Percentiles rank a stretch among this genome's conserved stretches.
phyloP scores from a whole-genome alignment of 2,888 invertebrate genomes.

The Bruchidius siliquastri region DNA sequence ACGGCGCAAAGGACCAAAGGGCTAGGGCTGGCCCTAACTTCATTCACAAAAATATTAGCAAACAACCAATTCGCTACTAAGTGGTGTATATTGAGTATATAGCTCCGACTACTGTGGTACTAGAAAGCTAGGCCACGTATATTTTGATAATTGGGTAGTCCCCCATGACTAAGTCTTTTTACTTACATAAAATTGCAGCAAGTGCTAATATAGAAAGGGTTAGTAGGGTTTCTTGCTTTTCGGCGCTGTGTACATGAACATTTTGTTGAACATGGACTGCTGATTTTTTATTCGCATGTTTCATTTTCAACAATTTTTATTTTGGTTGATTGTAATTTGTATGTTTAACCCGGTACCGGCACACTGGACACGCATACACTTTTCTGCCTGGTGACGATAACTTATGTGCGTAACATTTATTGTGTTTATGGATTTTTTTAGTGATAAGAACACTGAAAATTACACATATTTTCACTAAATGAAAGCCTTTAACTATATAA shows the following conservation, averaged over 20 bases:
- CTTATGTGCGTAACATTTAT: neutral
- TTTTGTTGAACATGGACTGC: neutral
- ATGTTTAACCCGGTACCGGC: neutral
- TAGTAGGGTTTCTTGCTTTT: constrained; percentile 78
- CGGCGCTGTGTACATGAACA: constrained; percentile 48
- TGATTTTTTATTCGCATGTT: neutral
- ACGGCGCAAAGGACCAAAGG: too few species aligned
- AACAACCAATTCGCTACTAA: too few species aligned
- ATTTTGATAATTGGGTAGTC: too few species aligned
- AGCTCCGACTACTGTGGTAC: too few species aligned
- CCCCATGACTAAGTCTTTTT: constrained; percentile 14
- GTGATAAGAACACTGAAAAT: neutral
- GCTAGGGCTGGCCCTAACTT: too few species aligned
- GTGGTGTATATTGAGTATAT: too few species aligned
- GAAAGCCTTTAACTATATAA: neutral
- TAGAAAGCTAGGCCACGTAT: too few species aligned
- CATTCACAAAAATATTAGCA: too few species aligned
- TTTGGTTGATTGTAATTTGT: neutral
- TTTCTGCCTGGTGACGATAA: neutral
- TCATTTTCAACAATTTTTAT: neutral
- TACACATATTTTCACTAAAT: neutral
- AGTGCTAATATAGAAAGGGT: constrained; percentile 85
- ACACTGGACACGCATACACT: neutral
- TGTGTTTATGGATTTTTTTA: neutral
- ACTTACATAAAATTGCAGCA: constrained; percentile 90